phyloP scores from a whole-genome alignment of 1,140 invertebrate species.

The Steinernema khuongi region DNA sequence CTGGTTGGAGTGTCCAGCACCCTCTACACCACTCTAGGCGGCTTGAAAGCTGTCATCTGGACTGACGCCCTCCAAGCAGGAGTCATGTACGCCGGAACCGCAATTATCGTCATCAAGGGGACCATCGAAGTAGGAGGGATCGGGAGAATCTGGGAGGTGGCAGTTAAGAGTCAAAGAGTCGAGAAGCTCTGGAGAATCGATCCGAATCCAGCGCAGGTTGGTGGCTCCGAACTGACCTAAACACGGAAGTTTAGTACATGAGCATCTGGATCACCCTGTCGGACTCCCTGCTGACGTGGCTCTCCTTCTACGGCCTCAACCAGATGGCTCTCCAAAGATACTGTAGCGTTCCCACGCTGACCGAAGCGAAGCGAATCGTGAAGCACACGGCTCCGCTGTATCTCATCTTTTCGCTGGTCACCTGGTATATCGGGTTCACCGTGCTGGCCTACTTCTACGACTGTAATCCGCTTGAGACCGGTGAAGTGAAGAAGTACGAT shows the following conservation, averaged over 20 bases:
- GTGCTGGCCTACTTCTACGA: constrained; percentile 3
- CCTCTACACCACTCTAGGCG: background rate
- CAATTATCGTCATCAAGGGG: background rate
- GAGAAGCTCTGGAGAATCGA: background rate
- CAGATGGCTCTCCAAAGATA: constrained; percentile 19
- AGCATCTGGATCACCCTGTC: background rate
- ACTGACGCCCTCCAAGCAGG: background rate
- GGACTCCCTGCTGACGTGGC: background rate
- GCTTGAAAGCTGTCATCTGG: background rate
- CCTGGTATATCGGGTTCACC: background rate
- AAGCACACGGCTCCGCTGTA: constrained; percentile 43
- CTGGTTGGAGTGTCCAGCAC: background rate
- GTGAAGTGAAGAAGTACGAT: background rate
- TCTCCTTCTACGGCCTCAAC: background rate
- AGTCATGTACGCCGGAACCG: background rate
- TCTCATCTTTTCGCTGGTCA: background rate
- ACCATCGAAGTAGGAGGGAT: background rate
- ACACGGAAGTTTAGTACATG: constrained; percentile 16
- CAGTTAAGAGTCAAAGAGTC: background rate
- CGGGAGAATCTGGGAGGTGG: background rate
- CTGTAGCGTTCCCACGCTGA: background rate
- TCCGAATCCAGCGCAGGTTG: background rate
- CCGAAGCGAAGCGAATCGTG: constrained; percentile 24
- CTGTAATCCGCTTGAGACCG: background rate
- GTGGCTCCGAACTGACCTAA: too few relatives aligned